phyloP scores from a whole-genome alignment of 2,888 invertebrate genomes.

The Ormyrus thymus region DNA sequence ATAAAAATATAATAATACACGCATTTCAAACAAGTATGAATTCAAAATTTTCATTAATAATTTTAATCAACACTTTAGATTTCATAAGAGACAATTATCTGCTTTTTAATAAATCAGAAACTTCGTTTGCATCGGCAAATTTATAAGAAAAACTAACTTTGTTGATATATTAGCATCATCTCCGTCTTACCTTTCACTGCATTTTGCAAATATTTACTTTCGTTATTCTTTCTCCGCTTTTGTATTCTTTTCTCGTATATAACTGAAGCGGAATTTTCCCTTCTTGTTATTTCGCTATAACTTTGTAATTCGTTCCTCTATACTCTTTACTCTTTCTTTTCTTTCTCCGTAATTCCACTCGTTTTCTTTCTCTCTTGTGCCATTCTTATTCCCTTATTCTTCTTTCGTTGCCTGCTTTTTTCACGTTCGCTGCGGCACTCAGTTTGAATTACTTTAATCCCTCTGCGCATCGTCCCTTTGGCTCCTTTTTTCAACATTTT shows the following conservation, averaged over 20 bases:
- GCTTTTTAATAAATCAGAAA: too few species aligned
- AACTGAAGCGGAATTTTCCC: background rate
- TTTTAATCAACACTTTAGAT: too few species aligned
- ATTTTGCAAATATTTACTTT: background rate
- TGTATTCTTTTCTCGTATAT: slow-evolving; percentile 1
- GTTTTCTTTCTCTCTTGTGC: background rate
- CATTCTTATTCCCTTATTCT: slow-evolving; percentile 23
- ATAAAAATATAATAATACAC: background rate
- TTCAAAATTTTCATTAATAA: too few species aligned
- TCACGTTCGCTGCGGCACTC: slow-evolving; percentile 23
- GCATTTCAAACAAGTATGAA: background rate
- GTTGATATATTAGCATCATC: too few species aligned
- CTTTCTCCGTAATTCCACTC: background rate
- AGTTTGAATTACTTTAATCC: slow-evolving; percentile 50
- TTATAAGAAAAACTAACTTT: too few species aligned
- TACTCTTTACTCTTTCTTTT: background rate
- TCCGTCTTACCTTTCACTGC: too few species aligned
- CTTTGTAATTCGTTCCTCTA: slow-evolving; percentile 37
- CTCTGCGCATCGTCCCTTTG: background rate
- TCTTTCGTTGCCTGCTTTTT: slow-evolving; percentile 11
- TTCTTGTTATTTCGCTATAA: slow-evolving; percentile 32
- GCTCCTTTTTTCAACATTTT: background rate
- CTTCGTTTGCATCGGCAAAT: too few species aligned
- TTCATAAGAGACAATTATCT: too few species aligned
- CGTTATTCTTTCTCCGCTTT: background rate